These are phyloP conservation scores for Epicampocera succincta DNA, from an alignment of 2,888 invertebrate genomes.

Conservation along the genomic window DNA sequence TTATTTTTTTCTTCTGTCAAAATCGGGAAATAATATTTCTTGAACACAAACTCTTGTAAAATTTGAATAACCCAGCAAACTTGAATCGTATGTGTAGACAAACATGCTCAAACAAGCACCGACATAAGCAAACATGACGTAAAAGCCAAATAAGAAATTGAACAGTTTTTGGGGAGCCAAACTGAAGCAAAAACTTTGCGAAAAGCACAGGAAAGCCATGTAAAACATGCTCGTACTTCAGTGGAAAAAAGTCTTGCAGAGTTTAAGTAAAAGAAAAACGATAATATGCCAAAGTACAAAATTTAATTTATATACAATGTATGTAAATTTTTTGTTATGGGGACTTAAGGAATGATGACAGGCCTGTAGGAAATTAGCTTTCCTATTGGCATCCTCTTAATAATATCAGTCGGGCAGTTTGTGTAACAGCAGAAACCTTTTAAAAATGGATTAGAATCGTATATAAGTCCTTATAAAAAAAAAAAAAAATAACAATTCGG, in stretches of 20 bases:
- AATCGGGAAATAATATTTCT: neutral
- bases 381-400: too few species aligned
- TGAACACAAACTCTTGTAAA: slow-evolving; percentile 1
- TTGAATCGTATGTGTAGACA: neutral
- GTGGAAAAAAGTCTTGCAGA: too few species aligned
- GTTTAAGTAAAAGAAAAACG: neutral
- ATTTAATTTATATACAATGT: too few species aligned
- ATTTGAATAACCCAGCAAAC: neutral
- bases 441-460: too few species aligned
- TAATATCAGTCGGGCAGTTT: too few species aligned
- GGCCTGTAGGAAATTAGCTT: neutral
- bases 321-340: too few species aligned
- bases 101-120: neutral
- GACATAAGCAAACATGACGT: neutral
- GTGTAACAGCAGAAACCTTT: too few species aligned
- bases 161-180: neutral
- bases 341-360: too few species aligned
- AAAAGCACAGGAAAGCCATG: neutral
- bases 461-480: too few species aligned
- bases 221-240: neutral
- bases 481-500: too few species aligned
- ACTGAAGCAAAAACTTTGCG: neutral
- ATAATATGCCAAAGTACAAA: neutral
- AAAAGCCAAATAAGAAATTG: neutral
- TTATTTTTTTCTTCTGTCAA: neutral